Evolutionary conservation across 1,140 invertebrate species (phyloP).

Genomic region (Lepidotrigona ventralis): DNA sequence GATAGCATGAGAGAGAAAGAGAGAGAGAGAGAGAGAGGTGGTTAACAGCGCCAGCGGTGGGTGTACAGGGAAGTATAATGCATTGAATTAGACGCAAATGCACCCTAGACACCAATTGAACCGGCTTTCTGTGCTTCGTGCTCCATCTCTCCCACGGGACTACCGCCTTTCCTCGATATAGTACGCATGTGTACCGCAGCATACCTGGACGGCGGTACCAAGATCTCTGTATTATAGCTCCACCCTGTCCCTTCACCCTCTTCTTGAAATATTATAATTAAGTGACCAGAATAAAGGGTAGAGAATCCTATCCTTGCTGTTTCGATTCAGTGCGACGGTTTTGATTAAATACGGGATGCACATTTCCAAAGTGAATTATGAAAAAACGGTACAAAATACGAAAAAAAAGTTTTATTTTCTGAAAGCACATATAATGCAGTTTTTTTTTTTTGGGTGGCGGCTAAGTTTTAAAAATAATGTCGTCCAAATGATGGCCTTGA

Average conservation of each 20-base stretch:
- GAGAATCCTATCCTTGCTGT: neutral
- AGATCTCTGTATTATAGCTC: neutral
- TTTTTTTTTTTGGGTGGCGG: too few relatives aligned
- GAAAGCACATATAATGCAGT: too few relatives aligned
- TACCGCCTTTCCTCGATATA: constrained; percentile 61
- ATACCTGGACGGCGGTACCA: constrained; percentile 48
- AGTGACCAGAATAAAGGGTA: neutral
- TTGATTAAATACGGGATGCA: too few relatives aligned
- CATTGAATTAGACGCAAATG: constrained; percentile 79
- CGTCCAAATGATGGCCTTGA: too few relatives aligned
- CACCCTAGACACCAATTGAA: constrained; percentile 77
- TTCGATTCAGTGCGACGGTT: neutral
- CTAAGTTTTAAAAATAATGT: too few relatives aligned
- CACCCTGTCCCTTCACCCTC: neutral
- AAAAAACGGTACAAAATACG: too few relatives aligned
- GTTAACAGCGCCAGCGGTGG: constrained; percentile 48
- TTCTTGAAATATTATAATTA: neutral
- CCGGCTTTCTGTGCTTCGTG: constrained; percentile 73
- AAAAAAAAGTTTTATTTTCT: too few relatives aligned
- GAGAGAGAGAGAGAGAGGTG: constrained; percentile 16
- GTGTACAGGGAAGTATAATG: constrained; percentile 71
- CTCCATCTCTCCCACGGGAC: constrained; percentile 73
- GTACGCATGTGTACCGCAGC: constrained; percentile 49
- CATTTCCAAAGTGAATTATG: too few relatives aligned
- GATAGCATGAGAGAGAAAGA: neutral